Evolutionary conservation across 2,797 vertebrate species (phyloP).

Genomic region (Pseudochirops corinnae): DNA sequence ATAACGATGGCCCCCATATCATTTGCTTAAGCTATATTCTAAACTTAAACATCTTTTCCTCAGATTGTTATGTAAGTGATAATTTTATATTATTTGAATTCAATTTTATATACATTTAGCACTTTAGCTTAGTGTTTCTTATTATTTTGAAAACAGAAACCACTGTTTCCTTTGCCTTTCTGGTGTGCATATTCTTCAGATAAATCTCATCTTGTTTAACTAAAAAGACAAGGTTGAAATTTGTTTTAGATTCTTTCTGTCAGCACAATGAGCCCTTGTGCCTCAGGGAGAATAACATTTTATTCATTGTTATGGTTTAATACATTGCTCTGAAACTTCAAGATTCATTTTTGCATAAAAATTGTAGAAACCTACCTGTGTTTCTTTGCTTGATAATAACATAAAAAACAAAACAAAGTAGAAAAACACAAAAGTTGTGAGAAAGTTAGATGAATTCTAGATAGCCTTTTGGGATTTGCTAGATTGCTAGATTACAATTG

Average conservation of each 20-base stretch:
- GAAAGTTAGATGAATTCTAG: not conserved
- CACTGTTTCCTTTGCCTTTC: slow-evolving; percentile 58
- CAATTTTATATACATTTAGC: not conserved
- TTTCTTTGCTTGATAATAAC: not conserved
- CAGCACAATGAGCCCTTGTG: slow-evolving; percentile 75
- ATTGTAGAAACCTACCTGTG: slow-evolving; percentile 32
- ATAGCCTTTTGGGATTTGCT: not conserved
- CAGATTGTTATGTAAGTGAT: not conserved
- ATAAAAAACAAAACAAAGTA: not conserved
- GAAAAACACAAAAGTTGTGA: not conserved
- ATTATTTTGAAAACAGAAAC: slow-evolving; percentile 51
- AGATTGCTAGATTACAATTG: not conserved
- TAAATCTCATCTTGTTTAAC: slow-evolving; percentile 78
- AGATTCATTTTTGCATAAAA: slow-evolving; percentile 77
- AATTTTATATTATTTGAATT: not conserved
- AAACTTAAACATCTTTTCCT: slow-evolving; percentile 8
- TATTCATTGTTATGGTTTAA: slow-evolving; percentile 76
- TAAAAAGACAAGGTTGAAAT: slow-evolving; percentile 78
- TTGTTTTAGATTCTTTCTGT: slow-evolving; percentile 80
- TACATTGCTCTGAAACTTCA: slow-evolving; percentile 75
- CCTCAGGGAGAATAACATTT: slow-evolving; percentile 77
- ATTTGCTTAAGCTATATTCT: not conserved
- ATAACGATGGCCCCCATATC: not conserved
- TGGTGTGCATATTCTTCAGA: slow-evolving; percentile 71
- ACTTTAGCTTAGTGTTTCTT: not conserved